Evolutionary conservation across 2,888 invertebrate species (phyloP).

Genomic region (Hydropsyche betteni): DNA sequence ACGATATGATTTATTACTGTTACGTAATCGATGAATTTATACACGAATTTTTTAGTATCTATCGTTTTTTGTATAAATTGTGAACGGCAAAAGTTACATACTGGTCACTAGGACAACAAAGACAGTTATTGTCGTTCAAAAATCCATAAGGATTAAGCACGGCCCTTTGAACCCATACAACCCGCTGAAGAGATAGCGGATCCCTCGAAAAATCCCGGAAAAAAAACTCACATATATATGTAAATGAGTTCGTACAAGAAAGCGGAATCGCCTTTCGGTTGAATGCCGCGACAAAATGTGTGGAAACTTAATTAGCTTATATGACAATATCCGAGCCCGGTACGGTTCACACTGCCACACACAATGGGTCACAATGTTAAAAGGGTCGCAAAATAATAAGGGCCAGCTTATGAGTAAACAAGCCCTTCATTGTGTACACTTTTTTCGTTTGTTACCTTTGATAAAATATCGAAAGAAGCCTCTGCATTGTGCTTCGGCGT

Average conservation of each 20-base stretch:
- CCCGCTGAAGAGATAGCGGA: too few species aligned
- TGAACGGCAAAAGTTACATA: not conserved
- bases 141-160: slow-evolving; percentile 44
- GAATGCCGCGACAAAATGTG: slow-evolving; percentile 60
- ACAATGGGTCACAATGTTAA: slow-evolving; percentile 41
- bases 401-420: slow-evolving; percentile 49
- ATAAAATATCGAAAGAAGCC: slow-evolving; percentile 11
- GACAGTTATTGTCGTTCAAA: slow-evolving; percentile 47
- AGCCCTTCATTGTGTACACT: slow-evolving; percentile 38
- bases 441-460: not conserved
- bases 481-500: not conserved
- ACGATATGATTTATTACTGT: too few species aligned
- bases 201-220: not conserved
- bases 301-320: slow-evolving; percentile 67
- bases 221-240: slow-evolving; percentile 8
- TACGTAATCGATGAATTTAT: too few species aligned
- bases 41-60: too few species aligned
- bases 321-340: slow-evolving; percentile 47
- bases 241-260: not conserved
- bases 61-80: too few species aligned
- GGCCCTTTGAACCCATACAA: slow-evolving; percentile 23
- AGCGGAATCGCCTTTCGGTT: slow-evolving; percentile 13
- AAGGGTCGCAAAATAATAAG: slow-evolving; percentile 20
- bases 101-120: slow-evolving; percentile 9
- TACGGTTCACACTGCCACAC: slow-evolving; percentile 45